phyloP scores from a whole-genome alignment of 2,797 vertebrate genomes.

The Rhabdomys pumilio region DNA sequence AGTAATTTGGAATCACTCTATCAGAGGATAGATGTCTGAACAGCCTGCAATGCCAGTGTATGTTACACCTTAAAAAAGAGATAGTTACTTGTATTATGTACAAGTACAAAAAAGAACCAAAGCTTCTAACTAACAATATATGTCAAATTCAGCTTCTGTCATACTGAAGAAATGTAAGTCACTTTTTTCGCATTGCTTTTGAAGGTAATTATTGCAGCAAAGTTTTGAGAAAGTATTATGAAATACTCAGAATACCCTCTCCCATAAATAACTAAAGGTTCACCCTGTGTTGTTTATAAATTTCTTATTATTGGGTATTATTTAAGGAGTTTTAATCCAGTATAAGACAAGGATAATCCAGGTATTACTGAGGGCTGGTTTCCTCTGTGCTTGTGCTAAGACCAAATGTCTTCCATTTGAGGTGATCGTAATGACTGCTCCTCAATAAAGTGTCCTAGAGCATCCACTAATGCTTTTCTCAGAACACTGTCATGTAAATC shows the following conservation, averaged over 20 bases:
- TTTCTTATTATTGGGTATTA: constrained; percentile 49
- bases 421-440: not conserved
- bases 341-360: constrained; percentile 57
- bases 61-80: not conserved
- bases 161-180: not conserved
- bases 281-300: constrained; percentile 7
- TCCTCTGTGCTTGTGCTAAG: constrained; percentile 3
- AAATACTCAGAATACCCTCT: not conserved
- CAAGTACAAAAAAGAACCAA: not conserved
- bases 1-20: constrained; percentile 24
- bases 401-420: constrained; percentile 55
- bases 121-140: not conserved
- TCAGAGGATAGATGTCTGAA: not conserved
- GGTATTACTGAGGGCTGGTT: not conserved
- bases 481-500: not conserved
- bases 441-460: not conserved
- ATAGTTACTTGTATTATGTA: not conserved
- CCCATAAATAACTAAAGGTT: not conserved
- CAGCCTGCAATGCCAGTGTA: not conserved
- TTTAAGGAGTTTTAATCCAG: constrained; percentile 60
- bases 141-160: constrained; percentile 14
- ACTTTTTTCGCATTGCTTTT: constrained; percentile 4
- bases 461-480: constrained; percentile 19
- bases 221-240: not conserved
- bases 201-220: constrained; percentile 24